Evolutionary conservation across 1,140 invertebrate genomes (phyloP).

Genomic region (Neodiprion lecontei): DNA sequence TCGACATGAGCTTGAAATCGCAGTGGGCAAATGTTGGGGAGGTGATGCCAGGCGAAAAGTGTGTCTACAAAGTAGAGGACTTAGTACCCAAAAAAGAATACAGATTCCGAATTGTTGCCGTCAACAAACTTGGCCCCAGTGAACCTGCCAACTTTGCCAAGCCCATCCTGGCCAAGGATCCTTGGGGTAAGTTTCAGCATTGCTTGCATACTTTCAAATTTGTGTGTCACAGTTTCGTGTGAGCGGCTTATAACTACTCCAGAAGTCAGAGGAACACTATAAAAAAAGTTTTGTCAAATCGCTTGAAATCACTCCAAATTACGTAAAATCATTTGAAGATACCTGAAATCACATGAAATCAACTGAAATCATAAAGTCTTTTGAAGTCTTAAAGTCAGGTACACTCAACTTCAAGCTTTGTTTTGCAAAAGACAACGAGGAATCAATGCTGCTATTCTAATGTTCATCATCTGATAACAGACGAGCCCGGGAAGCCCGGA

Average conservation of each 20-base stretch:
- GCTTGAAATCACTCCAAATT: too few species aligned
- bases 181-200: constrained; percentile 79
- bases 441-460: background rate
- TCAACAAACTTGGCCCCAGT: constrained; percentile 89
- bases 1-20: constrained; percentile 87
- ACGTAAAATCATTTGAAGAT: too few species aligned
- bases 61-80: constrained; percentile 85
- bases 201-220: constrained; percentile 16
- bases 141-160: constrained; percentile 88
- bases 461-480: constrained; percentile 53
- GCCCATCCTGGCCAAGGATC: constrained; percentile 93
- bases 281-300: too few species aligned
- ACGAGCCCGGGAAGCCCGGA: constrained; percentile 92
- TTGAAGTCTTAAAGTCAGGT: too few species aligned
- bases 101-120: constrained; percentile 94
- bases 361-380: too few species aligned
- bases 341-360: too few species aligned
- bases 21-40: constrained; percentile 87
- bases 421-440: too few species aligned
- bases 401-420: too few species aligned
- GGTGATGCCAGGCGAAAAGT: constrained; percentile 70
- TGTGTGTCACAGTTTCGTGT: background rate
- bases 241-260: too few species aligned
- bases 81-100: constrained; percentile 87
- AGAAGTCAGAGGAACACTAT: too few species aligned